Evolutionary conservation across 1,140 invertebrate species (phyloP).

Genomic region (Drosophila bocqueti): DNA sequence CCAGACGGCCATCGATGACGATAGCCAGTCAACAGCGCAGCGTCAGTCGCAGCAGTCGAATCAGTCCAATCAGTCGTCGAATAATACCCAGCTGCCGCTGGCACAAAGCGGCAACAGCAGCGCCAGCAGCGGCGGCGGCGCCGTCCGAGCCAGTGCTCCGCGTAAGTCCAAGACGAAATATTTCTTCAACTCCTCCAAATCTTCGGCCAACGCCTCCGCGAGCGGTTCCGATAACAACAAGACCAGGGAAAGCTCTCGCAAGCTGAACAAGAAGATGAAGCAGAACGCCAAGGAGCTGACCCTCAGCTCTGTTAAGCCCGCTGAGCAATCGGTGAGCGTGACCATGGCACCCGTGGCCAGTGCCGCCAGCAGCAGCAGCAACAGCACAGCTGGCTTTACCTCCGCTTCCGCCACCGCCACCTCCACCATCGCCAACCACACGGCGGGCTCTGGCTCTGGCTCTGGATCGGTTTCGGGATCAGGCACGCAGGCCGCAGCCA

Average conservation of each 20-base stretch:
- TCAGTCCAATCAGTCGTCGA: slow-evolving; percentile 26
- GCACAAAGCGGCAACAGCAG: slow-evolving; percentile 74
- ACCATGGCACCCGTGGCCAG: slow-evolving; percentile 24
- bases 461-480: slow-evolving; percentile 28
- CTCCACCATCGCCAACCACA: slow-evolving; percentile 25
- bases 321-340: slow-evolving; percentile 59
- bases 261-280: slow-evolving; percentile 78
- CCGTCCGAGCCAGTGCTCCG: slow-evolving; percentile 31
- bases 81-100: slow-evolving; percentile 41
- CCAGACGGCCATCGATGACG: slow-evolving; percentile 71
- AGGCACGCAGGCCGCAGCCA: slow-evolving; percentile 10
- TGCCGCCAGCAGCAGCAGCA: slow-evolving; percentile 26
- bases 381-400: slow-evolving; percentile 25
- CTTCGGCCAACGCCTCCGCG: slow-evolving; percentile 77
- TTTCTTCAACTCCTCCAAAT: slow-evolving; percentile 75
- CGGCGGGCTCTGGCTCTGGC: slow-evolving; percentile 30
- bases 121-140: slow-evolving; percentile 71
- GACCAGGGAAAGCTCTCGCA: slow-evolving; percentile 63
- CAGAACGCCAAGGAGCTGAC: slow-evolving; percentile 80
- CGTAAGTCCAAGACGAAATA: slow-evolving; percentile 79
- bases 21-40: slow-evolving; percentile 39
- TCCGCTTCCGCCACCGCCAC: slow-evolving; percentile 20
- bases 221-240: slow-evolving; percentile 78
- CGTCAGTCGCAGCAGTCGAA: slow-evolving; percentile 47
- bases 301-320: slow-evolving; percentile 73